Base-by-base conservation (phyloP, 2,113 vertebrate species). In the Hippolais icterina region DNA sequence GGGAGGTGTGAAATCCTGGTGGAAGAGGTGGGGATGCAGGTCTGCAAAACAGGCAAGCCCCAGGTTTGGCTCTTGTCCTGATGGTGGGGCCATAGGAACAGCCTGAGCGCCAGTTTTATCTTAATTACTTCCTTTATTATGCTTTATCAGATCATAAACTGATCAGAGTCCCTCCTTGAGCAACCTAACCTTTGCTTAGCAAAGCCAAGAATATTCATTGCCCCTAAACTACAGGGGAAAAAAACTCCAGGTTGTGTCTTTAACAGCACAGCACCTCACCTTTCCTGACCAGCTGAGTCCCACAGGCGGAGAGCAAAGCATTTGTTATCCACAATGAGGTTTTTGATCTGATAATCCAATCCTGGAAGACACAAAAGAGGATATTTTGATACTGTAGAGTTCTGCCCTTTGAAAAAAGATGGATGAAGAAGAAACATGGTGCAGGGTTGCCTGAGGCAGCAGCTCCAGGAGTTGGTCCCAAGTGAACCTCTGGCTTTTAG, bases 231-330 rank as follows among this genome's bases (percentile, higher is more conserved):
- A 19, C 49, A 29, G 14, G n/a, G 29, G 5, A 39, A 33, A 39
- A 20, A 24, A 21, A 47, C 0, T 24, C 23, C 12, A 11, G n/a
- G 19, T 9, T 44, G 15, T 77, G 23, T 65, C 46, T 31, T 29
- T 4, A 3, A 31, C 52, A 53, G 59, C 76, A 8, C 59, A 46
- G 41, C 49, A 14, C 10, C 20, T 93, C 96, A 99, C 99, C 99
- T 98, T 91, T 99, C 99, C 87, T 99, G 99, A 25, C 99, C 99
- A 5, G 99, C 99, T 5, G 99, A 99, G 96, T 99, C 99, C 99
- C 99, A 99, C 71, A 99, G 93, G 91, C 98, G 98, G 12, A 99
- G 98, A 21, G 96, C 94, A 71, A 99, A 98, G 56, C 21, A 46
- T 79, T 96, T 98, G 77, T 97, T 98, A 83, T 99, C 98, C 97